These are phyloP conservation scores for Adelphocoris suturalis DNA, from an alignment of 2,888 invertebrate species.

Conservation along the genomic window DNA sequence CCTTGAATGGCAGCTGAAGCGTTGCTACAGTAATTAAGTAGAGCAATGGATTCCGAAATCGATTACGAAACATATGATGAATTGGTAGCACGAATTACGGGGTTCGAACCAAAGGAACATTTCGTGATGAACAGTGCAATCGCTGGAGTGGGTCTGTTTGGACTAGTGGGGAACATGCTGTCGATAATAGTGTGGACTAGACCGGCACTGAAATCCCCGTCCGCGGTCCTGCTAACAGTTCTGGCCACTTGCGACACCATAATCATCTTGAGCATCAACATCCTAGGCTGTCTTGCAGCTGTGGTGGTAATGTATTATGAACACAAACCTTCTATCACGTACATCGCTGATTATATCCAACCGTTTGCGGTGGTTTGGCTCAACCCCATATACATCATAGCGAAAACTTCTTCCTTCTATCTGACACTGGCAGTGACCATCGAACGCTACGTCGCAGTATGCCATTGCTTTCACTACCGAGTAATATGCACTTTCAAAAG, in stretches of 20 bases:
- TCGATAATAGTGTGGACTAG: not conserved
- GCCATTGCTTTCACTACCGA: not conserved
- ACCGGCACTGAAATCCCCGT: not conserved
- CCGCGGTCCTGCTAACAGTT: slow-evolving; percentile 1
- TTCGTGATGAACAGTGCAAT: not conserved
- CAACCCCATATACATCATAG: not conserved
- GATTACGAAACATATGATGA: no score
- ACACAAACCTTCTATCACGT: not conserved
- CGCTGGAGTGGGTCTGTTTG: not conserved
- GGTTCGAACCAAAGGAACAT: no score
- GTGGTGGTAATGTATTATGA: not conserved
- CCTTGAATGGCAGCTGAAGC: no score
- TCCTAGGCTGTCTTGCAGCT: not conserved
- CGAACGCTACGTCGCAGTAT: not conserved
- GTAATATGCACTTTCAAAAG: not conserved
- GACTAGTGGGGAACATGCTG: not conserved
- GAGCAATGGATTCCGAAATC: no score
- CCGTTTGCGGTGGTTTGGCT: not conserved
- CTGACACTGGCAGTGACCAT: not conserved
- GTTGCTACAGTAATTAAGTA: no score
- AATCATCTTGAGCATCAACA: not conserved
- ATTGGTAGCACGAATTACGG: no score
- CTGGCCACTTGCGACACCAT: not conserved
- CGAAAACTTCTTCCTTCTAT: not conserved
- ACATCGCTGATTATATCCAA: not conserved